Base-by-base conservation (phyloP, 2,113 vertebrate genomes). In the Megaceryle maxima region DNA sequence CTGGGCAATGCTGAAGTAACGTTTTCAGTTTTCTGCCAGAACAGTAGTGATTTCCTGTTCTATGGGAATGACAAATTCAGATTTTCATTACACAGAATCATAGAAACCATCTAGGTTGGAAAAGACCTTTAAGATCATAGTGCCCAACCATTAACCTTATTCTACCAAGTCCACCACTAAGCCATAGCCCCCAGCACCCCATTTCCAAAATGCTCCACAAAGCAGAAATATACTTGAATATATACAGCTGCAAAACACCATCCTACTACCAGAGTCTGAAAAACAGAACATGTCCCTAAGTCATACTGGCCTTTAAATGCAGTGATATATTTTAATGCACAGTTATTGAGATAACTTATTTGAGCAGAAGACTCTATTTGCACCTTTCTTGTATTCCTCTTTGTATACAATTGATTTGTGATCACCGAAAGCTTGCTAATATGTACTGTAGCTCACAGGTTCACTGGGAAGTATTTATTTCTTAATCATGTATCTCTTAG, bases 401-500 rank as follows among this genome's bases (percentile, higher is more conserved):
- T 83, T 72, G 37, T 79, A 62, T 57, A 37, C 33, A 78, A 69
- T 87, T 68, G 63, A 77, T 84, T 93, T 84, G 25, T 85, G 82
- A 87, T 87, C 59, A n/a, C 50, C 57, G 37, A 81, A 81, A 90
- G 74, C 79, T 84, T 91, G 59, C 69, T 96, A 78, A 95, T 78
- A 78, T 78, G 76, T 90, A 77, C 87, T 64, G 62, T 87, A 96
- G 60, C 83, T 96, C 82, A 83, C 84, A 91, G 62, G 97, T 96
- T 96, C 96, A 95, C 64, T 87, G 95, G 96, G 92, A 97, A 82
- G 77, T 94, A 86, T 97, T 97, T 97, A 92, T 97, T 97, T 97
- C 96, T 98, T 98, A 98, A 98, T 98, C 98, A 98, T 79, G 87
- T 97, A 97, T 96, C 96, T 98, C 97, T 98, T 98, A 98, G 94